Evolutionary conservation across 2,888 invertebrate genomes (phyloP).

Genomic region (Polyommatus icarus): DNA sequence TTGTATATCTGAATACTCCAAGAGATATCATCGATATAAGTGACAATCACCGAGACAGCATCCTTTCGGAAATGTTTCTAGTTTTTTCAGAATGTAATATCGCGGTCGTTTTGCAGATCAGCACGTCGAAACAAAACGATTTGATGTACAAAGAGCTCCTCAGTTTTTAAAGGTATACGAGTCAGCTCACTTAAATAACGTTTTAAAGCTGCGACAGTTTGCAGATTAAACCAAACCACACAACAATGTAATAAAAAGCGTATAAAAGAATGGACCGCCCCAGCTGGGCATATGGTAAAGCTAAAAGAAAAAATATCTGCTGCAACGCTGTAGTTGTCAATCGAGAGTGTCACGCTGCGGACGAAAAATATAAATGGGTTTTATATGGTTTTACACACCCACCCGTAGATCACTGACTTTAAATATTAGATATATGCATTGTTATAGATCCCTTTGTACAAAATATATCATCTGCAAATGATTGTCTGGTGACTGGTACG

Average conservation of each 20-base stretch:
- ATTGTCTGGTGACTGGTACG: too few relatives aligned
- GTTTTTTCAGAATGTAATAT: neutral
- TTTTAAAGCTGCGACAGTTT: slow-evolving; percentile 24
- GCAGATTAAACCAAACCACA: slow-evolving; percentile 25
- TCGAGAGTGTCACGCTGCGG: neutral
- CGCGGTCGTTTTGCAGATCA: neutral
- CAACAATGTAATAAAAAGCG: slow-evolving; percentile 28
- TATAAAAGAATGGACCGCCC: slow-evolving; percentile 18
- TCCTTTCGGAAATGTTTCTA: neutral
- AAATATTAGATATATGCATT: neutral
- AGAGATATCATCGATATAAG: neutral
- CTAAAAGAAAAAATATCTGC: slow-evolving; percentile 26
- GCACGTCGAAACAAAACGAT: neutral
- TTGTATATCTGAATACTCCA: neutral
- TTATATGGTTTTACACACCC: neutral
- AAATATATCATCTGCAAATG: neutral
- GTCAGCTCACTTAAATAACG: slow-evolving; percentile 11
- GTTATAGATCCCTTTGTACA: neutral
- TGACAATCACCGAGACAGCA: neutral
- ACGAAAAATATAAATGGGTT: slow-evolving; percentile 8
- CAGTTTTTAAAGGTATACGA: slow-evolving; percentile 17
- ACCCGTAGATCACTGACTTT: neutral
- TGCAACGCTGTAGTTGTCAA: slow-evolving; percentile 28
- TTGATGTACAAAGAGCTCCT: neutral
- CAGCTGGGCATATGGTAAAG: slow-evolving; percentile 28